A percentile compares a stretch with the other conserved stretches of the same genome.
These are phyloP conservation scores for Amphiprion ocellaris DNA, from an alignment of 2,113 vertebrate genomes.

Conservation along the genomic window DNA sequence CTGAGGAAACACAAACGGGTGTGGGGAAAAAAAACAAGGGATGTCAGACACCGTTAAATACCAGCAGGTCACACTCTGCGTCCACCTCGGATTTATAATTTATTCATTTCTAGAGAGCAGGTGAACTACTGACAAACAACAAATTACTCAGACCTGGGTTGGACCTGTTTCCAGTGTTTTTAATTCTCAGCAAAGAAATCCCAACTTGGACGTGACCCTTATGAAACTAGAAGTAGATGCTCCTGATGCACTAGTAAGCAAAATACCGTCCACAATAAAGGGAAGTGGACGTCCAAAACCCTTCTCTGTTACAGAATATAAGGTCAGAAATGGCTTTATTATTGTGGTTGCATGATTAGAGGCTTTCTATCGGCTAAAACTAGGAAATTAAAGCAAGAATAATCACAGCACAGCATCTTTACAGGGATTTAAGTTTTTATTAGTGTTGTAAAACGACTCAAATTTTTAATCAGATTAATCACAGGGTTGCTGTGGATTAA, in stretches of 20 bases:
- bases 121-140: no score
- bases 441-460: no score
- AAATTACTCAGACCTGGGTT: no score
- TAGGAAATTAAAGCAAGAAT: neutral
- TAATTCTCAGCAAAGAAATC: neutral
- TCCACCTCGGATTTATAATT: neutral
- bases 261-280: conserved; percentile 16
- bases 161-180: no score
- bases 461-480: no score
- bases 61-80: neutral
- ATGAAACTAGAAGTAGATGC: neutral
- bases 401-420: no score
- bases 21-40: neutral
- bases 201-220: neutral
- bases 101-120: no score
- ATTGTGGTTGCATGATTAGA: neutral
- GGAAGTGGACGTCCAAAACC: neutral
- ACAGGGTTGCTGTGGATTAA: no score
- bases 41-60: conserved; percentile 16
- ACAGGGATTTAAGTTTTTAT: no score
- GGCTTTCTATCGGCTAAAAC: neutral
- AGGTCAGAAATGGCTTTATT: neutral
- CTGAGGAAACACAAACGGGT: conserved; percentile 74
- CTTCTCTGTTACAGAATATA: neutral
- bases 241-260: neutral